A percentile compares a stretch with the other conserved stretches of the same genome.
These are phyloP conservation scores for Mesocricetus auratus DNA, from an alignment of 2,113 vertebrate species.

Conservation along the genomic window DNA sequence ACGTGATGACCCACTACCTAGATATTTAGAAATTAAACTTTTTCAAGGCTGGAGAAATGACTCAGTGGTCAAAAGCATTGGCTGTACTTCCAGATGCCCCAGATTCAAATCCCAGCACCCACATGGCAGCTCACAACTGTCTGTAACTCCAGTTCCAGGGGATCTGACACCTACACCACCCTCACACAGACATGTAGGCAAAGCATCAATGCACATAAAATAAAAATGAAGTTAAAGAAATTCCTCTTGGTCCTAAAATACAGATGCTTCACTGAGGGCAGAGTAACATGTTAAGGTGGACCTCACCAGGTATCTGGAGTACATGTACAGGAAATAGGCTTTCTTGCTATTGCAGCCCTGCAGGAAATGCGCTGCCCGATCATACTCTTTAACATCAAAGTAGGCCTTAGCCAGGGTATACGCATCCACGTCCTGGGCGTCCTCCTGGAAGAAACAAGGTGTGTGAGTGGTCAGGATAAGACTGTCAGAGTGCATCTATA, in stretches of 20 bases:
- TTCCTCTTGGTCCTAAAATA: slow-evolving; percentile 54
- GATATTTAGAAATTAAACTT: slow-evolving; percentile 15
- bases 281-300: slow-evolving; percentile 24
- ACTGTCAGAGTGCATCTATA: slow-evolving; percentile 10
- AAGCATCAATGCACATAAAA: too few relatives aligned
- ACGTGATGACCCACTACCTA: not conserved
- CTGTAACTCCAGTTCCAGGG: not conserved
- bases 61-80: not conserved
- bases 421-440: slow-evolving; percentile 96
- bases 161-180: too few relatives aligned
- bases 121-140: too few relatives aligned
- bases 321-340: slow-evolving; percentile 99
- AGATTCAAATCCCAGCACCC: not conserved
- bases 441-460: slow-evolving; percentile 89
- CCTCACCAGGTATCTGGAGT: slow-evolving; percentile 98
- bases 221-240: too few relatives aligned
- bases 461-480: not conserved
- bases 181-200: too few relatives aligned
- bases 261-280: slow-evolving; percentile 19
- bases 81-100: not conserved
- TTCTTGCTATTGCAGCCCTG: slow-evolving; percentile 97
- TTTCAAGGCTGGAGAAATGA: not conserved
- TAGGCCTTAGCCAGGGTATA: slow-evolving; percentile 97
- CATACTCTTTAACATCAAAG: slow-evolving; percentile 99
- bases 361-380: slow-evolving; percentile 96